Evolutionary conservation across 2,888 invertebrate species (phyloP).

Genomic region (Uropetala carovei): DNA sequence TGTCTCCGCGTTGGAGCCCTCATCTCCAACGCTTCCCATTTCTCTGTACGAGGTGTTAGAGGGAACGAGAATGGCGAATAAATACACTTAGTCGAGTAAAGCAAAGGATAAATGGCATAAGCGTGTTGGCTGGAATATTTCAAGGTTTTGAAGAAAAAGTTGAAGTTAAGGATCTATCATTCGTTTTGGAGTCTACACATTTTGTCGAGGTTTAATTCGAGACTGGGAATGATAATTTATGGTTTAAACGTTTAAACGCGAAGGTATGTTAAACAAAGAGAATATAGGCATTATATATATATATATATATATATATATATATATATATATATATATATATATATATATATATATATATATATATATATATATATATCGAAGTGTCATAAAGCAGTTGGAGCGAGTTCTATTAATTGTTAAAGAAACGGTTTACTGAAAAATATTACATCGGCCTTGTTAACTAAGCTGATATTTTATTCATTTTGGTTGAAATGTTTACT

Average conservation of each 20-base stretch:
- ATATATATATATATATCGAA: too few species aligned
- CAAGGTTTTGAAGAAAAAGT: not conserved
- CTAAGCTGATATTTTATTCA: too few species aligned
- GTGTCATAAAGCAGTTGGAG: too few species aligned
- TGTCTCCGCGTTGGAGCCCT: not conserved
- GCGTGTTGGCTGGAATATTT: slow-evolving; percentile 3
- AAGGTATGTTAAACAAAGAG: too few species aligned
- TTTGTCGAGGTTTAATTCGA: not conserved
- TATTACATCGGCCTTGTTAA: too few species aligned
- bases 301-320: too few species aligned
- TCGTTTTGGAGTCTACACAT: not conserved
- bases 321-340: too few species aligned
- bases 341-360: too few species aligned
- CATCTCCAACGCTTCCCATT: not conserved
- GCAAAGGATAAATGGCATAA: not conserved
- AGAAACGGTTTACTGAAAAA: too few species aligned
- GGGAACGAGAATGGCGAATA: not conserved
- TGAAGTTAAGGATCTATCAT: not conserved
- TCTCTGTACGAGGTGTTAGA: not conserved
- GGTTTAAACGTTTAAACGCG: not conserved
- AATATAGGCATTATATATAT: too few species aligned
- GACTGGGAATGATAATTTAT: not conserved
- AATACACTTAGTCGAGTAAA: slow-evolving; percentile 4
- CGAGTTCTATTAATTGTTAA: too few species aligned
- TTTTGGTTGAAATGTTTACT: too few species aligned